phyloP scores from a whole-genome alignment of 1,140 invertebrate genomes.

The Palaemon carinicauda region DNA sequence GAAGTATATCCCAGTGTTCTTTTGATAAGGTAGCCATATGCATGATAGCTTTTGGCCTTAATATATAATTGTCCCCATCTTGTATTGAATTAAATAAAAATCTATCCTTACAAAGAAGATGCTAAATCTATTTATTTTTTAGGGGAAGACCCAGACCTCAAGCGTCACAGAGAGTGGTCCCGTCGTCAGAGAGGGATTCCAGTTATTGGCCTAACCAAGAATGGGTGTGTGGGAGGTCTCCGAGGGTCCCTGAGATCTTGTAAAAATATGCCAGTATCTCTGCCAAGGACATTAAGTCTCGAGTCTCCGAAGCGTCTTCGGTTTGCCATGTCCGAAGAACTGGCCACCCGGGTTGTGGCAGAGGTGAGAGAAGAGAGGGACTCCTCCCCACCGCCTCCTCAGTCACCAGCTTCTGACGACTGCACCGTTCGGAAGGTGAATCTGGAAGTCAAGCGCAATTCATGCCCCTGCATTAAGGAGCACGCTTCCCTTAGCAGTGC shows the following conservation, averaged over 20 bases:
- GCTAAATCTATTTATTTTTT: background rate
- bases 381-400: background rate
- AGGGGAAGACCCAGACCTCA: slow-evolving; percentile 43
- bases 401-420: slow-evolving; percentile 38
- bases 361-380: background rate
- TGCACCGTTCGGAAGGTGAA: background rate
- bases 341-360: background rate
- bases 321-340: slow-evolving; percentile 70
- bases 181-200: slow-evolving; percentile 22
- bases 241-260: slow-evolving; percentile 74
- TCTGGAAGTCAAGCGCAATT: slow-evolving; percentile 36
- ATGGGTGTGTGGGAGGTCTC: slow-evolving; percentile 63
- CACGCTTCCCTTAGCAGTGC: background rate
- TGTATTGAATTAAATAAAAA: no score
- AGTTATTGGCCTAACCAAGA: background rate
- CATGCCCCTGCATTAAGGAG: slow-evolving; percentile 54
- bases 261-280: slow-evolving; percentile 35
- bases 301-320: slow-evolving; percentile 82
- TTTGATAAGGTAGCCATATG: no score
- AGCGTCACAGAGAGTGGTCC: slow-evolving; percentile 17
- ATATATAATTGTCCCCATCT: no score
- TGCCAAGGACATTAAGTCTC: slow-evolving; percentile 75
- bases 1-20: no score
- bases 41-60: no score
- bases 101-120: no score